phyloP scores from a whole-genome alignment of 1,140 invertebrate genomes.

The Liolophura sinensis region DNA sequence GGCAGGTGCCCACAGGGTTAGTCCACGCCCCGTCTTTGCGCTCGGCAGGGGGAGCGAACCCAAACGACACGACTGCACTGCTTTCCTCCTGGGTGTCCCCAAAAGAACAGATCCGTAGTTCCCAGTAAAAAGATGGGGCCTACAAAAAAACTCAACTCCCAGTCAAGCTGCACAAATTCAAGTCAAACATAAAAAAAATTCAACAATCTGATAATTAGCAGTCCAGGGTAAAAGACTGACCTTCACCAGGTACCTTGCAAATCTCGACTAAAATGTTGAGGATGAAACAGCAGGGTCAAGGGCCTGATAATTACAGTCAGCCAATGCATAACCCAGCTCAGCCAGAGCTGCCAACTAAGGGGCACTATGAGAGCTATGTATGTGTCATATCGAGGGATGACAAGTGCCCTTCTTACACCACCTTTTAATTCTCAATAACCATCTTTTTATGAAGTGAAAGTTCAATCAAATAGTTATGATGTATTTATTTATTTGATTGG shows the following conservation, averaged over 20 bases:
- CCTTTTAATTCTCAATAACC: no score
- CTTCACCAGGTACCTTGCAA: background rate
- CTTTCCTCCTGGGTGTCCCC: conserved; percentile 56
- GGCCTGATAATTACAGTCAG: no score
- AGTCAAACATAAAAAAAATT: background rate
- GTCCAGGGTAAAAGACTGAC: background rate
- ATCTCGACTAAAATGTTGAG: no score
- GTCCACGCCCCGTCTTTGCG: conserved; percentile 58
- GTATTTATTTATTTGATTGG: no score
- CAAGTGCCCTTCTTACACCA: no score
- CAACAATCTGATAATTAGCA: background rate
- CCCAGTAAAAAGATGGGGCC: conserved; percentile 59
- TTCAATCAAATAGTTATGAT: no score
- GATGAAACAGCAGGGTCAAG: no score
- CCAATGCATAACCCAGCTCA: no score
- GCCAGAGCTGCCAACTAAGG: no score
- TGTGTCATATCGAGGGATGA: no score
- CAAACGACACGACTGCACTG: conserved; percentile 55
- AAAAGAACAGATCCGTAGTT: conserved; percentile 55
- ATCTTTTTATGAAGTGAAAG: no score
- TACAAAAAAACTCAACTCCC: conserved; percentile 13
- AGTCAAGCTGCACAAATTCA: background rate
- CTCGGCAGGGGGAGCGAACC: conserved; percentile 56
- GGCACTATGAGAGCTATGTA: no score
- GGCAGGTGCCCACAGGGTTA: conserved; percentile 56